A percentile compares a stretch with the other conserved stretches of the same genome.
These are phyloP conservation scores for Enteromius radiatus DNA, from an alignment of 2,797 vertebrate species.

Conservation along the genomic window DNA sequence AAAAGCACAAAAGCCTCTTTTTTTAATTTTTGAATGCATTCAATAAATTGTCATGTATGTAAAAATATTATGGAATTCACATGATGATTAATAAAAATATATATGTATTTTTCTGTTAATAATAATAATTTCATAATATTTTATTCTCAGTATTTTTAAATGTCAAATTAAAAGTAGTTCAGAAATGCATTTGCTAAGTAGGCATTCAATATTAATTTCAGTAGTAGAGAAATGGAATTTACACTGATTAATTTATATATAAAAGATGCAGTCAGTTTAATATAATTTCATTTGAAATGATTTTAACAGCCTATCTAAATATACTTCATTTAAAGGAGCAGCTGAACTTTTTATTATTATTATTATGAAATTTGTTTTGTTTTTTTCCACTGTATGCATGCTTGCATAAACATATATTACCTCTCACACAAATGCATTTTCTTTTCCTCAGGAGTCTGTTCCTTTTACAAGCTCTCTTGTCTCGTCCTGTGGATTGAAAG, in stretches of 20 bases:
- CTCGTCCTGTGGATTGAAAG: slow-evolving; percentile 21
- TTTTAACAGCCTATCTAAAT: background rate
- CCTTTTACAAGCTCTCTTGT: slow-evolving; percentile 27
- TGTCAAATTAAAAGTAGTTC: background rate
- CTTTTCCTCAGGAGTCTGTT: slow-evolving; percentile 16
- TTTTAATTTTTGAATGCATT: background rate
- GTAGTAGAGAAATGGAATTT: background rate
- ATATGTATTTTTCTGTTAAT: background rate
- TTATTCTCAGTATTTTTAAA: background rate
- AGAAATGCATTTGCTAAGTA: background rate
- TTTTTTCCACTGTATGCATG: background rate
- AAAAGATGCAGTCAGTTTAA: background rate
- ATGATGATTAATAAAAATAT: background rate
- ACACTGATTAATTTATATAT: background rate
- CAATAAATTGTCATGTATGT: background rate
- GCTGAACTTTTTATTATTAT: background rate
- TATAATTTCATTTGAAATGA: background rate
- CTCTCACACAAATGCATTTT: slow-evolving; percentile 10
- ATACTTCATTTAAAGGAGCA: background rate
- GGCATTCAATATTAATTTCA: background rate
- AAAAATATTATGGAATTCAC: background rate
- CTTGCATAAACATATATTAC: background rate
- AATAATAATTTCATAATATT: background rate
- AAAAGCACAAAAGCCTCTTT: background rate
- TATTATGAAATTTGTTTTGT: background rate